These are phyloP conservation scores for Drosophila mulleri DNA, from an alignment of 2,888 invertebrate genomes.

Conservation along the genomic window DNA sequence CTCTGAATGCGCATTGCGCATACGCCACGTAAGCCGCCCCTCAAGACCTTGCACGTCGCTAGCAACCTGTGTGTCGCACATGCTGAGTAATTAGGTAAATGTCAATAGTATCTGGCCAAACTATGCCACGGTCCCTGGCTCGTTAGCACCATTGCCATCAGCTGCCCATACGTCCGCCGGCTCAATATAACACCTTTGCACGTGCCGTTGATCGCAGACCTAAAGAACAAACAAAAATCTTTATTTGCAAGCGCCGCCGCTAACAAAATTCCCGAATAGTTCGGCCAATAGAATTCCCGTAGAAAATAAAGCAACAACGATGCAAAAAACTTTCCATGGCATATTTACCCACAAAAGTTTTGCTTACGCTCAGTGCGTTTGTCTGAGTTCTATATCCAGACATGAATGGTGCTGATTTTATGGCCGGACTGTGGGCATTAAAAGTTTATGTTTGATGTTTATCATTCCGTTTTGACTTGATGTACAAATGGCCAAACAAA, in stretches of 20 bases:
- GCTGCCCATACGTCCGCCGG: conserved; percentile 26
- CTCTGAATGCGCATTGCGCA: conserved; percentile 7
- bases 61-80: not conserved
- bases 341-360: conserved; percentile 27
- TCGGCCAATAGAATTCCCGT: conserved; percentile 8
- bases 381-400: conserved; percentile 5
- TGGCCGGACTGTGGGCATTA: conserved; percentile 12
- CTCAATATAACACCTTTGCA: conserved; percentile 47
- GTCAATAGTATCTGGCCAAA: not conserved
- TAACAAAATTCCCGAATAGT: conserved; percentile 22
- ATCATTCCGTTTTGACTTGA: conserved; percentile 1
- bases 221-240: conserved; percentile 19
- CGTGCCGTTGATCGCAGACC: conserved; percentile 46
- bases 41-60: not conserved
- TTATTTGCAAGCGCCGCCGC: conserved; percentile 22
- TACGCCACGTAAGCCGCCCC: conserved; percentile 2
- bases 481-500: not conserved
- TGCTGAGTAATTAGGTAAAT: conserved; percentile 11
- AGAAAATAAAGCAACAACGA: conserved; percentile 8
- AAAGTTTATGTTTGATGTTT: conserved; percentile 11
- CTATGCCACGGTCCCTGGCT: conserved; percentile 7
- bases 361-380: conserved; percentile 19
- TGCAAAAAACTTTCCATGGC: conserved; percentile 58
- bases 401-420: conserved; percentile 6
- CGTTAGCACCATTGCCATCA: not conserved